These are phyloP conservation scores for Drosophila kanapiae DNA, from an alignment of 1,140 invertebrate genomes.

Conservation along the genomic window DNA sequence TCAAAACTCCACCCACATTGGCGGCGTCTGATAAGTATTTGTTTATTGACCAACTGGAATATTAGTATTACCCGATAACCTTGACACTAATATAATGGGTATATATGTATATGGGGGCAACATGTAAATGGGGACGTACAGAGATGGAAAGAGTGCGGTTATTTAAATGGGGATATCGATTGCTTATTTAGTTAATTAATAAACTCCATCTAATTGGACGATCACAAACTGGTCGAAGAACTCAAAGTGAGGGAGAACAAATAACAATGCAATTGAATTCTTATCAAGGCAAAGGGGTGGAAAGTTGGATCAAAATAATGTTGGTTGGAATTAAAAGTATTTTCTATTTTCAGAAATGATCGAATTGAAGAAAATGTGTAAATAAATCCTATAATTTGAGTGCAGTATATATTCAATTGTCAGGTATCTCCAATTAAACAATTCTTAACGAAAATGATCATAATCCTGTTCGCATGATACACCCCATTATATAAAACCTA, in stretches of 20 bases:
- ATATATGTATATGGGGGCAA: neutral
- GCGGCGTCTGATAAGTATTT: slow-evolving; percentile 1
- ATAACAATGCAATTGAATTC: neutral
- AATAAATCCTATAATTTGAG: neutral
- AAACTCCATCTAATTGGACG: neutral
- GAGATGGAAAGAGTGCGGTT: neutral
- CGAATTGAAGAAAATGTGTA: neutral
- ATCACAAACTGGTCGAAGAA: neutral
- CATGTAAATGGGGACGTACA: neutral
- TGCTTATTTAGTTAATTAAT: slow-evolving; percentile 7
- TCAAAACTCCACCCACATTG: neutral
- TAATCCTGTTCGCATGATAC: neutral
- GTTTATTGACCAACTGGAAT: neutral
- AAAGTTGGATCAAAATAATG: neutral
- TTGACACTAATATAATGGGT: neutral
- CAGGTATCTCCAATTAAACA: neutral
- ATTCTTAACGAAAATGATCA: neutral
- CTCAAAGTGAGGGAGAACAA: neutral
- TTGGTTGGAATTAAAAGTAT: neutral
- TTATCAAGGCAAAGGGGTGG: neutral
- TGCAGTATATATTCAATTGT: too few species aligned
- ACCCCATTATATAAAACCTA: neutral
- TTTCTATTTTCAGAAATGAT: neutral
- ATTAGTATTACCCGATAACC: neutral
- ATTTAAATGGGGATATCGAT: neutral